Evolutionary conservation across 2,888 invertebrate genomes (phyloP).

Genomic region (Beris chalybata): DNA sequence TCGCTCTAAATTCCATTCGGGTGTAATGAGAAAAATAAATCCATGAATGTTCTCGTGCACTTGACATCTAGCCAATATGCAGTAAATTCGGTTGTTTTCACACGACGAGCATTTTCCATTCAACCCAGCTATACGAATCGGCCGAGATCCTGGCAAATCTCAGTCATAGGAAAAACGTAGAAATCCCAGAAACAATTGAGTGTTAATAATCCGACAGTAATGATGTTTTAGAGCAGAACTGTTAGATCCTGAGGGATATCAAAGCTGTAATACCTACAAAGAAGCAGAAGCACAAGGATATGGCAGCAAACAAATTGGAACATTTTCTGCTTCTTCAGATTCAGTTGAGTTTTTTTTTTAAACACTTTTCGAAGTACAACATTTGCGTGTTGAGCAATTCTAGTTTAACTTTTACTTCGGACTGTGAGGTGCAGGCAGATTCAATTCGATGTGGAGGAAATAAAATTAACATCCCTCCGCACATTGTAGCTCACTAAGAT

Average conservation of each 20-base stretch:
- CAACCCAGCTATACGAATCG: background rate
- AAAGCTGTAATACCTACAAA: slow-evolving; percentile 18
- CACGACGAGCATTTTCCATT: background rate
- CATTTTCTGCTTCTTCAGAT: slow-evolving; percentile 8
- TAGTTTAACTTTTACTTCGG: no score
- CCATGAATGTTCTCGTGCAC: slow-evolving; percentile 44
- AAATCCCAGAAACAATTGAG: slow-evolving; percentile 38
- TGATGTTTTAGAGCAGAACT: slow-evolving; percentile 27
- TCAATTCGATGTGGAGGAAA: no score
- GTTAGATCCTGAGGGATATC: slow-evolving; percentile 1
- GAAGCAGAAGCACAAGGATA: background rate
- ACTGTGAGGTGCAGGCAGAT: no score
- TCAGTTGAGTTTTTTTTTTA: background rate
- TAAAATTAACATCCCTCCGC: no score
- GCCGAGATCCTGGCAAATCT: slow-evolving; percentile 12
- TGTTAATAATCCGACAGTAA: slow-evolving; percentile 40
- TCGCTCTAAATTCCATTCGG: slow-evolving; percentile 3
- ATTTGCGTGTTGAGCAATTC: no score
- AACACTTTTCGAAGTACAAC: background rate
- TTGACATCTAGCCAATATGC: slow-evolving; percentile 56
- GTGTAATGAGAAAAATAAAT: slow-evolving; percentile 35
- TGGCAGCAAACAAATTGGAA: slow-evolving; percentile 13
- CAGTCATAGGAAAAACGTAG: slow-evolving; percentile 16
- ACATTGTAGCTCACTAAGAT: no score
- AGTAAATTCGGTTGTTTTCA: slow-evolving; percentile 50